These are phyloP conservation scores for Gadus chalcogrammus DNA, from an alignment of 2,113 vertebrate species.

Conservation along the genomic window DNA sequence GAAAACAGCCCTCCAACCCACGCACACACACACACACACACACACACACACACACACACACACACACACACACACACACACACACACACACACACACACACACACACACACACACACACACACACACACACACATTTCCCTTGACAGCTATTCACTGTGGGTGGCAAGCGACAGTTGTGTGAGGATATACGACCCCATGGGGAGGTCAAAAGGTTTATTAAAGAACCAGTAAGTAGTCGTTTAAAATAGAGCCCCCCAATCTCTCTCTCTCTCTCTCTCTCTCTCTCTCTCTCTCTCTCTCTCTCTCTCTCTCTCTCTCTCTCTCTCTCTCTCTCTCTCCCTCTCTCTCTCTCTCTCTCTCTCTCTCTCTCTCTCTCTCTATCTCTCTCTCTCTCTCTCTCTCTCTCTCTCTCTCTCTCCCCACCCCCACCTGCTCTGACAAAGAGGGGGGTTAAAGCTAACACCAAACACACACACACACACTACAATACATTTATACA, in stretches of 20 bases:
- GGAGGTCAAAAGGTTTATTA: constrained; percentile 68
- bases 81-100: not conserved
- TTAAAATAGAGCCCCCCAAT: constrained; percentile 70
- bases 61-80: not conserved
- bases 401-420: constrained; percentile 9
- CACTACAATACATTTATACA: not conserved
- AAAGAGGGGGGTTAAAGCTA: not conserved
- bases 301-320: constrained; percentile 52
- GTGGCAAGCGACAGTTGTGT: constrained; percentile 64
- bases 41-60: not conserved
- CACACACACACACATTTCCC: not conserved
- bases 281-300: constrained; percentile 44
- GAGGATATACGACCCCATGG: constrained; percentile 54
- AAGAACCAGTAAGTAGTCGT: constrained; percentile 56
- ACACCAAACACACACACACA: constrained; percentile 23
- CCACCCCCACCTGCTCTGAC: constrained; percentile 47
- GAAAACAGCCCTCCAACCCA: not conserved
- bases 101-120: not conserved
- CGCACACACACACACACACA: not conserved
- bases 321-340: not conserved
- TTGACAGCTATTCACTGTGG: constrained; percentile 43
- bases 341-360: too few species aligned
- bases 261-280: too few species aligned
- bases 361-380: too few species aligned
- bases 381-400: too few species aligned